Conservation (phyloP, 2,888 invertebrate genomes). For the Strigamia crassipes region DNA sequence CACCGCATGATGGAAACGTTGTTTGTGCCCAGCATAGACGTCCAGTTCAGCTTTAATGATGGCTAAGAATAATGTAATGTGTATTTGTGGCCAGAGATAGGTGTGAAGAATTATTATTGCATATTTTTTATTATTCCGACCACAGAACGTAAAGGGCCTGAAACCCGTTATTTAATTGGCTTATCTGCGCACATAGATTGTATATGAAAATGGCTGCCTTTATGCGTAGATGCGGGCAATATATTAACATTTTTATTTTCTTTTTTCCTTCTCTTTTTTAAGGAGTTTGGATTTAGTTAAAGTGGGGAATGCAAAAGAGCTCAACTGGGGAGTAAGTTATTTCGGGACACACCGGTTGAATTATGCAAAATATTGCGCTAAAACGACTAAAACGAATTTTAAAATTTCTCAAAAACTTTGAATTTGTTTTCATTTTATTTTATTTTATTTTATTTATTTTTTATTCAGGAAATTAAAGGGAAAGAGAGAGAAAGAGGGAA, state of each 20-base stretch:
- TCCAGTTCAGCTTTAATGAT: too few species aligned
- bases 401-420: background rate
- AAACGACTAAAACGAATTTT: background rate
- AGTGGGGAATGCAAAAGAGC: slow-evolving; percentile 3
- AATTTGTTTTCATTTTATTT: too few species aligned
- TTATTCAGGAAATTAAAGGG: background rate
- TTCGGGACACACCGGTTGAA: background rate
- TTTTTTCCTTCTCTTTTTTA: too few species aligned
- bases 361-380: background rate
- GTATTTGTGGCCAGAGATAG: background rate
- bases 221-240: background rate
- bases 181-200: background rate
- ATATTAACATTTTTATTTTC: background rate
- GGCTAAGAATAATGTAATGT: too few species aligned
- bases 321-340: background rate
- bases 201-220: background rate
- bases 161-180: slow-evolving; percentile 10
- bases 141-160: background rate
- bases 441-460: background rate
- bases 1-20: too few species aligned
- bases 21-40: too few species aligned
- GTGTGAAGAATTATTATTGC: slow-evolving; percentile 10
- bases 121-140: background rate
- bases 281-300: background rate
- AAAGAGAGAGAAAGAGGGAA: too few species aligned